phyloP scores from a whole-genome alignment of 2,888 invertebrate genomes.

The Odontomyia ornata region DNA sequence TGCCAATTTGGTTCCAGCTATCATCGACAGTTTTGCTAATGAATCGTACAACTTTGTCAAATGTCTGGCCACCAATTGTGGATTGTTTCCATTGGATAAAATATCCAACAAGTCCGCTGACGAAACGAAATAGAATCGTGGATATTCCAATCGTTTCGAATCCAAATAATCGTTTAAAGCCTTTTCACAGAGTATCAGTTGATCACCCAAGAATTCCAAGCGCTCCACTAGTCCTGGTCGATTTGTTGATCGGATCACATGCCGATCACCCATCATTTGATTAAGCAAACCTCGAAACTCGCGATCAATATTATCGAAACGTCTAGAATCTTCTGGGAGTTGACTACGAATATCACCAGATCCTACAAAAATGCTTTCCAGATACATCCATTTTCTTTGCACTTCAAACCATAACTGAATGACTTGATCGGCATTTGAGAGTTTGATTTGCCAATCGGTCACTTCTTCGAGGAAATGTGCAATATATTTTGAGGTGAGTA shows the following conservation, averaged over 20 bases:
- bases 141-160: conserved; percentile 92
- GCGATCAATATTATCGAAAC: conserved; percentile 87
- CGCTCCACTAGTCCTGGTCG: conserved; percentile 77
- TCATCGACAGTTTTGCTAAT: conserved; percentile 74
- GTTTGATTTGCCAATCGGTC: conserved; percentile 85
- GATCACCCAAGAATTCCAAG: conserved; percentile 76
- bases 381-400: conserved; percentile 92
- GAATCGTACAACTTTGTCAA: conserved; percentile 93
- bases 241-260: conserved; percentile 87
- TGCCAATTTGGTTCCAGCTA: conserved; percentile 71
- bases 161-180: conserved; percentile 94
- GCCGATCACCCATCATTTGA: conserved; percentile 78
- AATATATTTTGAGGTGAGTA: conserved; percentile 93
- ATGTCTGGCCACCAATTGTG: conserved; percentile 81
- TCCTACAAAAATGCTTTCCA: conserved; percentile 95
- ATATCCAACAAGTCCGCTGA: conserved; percentile 89
- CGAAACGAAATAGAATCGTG: conserved; percentile 95
- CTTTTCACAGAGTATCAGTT: conserved; percentile 88
- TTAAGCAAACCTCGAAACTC: conserved; percentile 76
- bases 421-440: conserved; percentile 89
- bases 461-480: conserved; percentile 86
- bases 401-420: conserved; percentile 87
- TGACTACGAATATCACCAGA: conserved; percentile 94
- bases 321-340: conserved; percentile 86
- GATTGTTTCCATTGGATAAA: conserved; percentile 83